Evolutionary conservation across 2,113 vertebrate genomes (phyloP), one percentile per base, ranked within the genome.

Genomic region (Axis porcinus): DNA sequence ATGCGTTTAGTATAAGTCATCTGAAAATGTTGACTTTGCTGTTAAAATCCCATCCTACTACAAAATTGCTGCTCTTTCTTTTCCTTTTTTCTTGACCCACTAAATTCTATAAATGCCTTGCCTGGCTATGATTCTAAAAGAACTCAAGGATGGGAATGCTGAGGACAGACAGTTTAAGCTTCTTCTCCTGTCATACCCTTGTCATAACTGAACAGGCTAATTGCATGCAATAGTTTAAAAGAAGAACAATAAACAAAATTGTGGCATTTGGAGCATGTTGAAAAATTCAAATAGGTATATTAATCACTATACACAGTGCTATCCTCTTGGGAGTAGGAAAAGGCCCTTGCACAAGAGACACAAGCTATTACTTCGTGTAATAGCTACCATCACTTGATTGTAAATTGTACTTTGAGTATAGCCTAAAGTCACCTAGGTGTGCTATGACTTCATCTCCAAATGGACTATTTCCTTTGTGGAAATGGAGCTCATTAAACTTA

Each of bases 111-210:
- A 67, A 86, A 91, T 91, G 50, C 57, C 28, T 96, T 94, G 33
- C 36, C 27, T 94, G 85, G 11, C n/a, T 98, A 3, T 90, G 90
- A 96, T 95, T 95, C 45, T 85, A 89, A 97, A 88, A 50, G 89
- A 84, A 12, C 30, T 95, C n/a, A 58, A 67, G 96, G 58, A 95
- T 40, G 55, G 30, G 54, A 76, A 60, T 91, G 28, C 13, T 47
- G 30, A 50, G 54, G 76, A 91, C 23, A 95, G 58, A 92, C 57
- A 91, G 91, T 57, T 45, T 88, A 43, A 92, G 43, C 47, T 84
- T 96, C 36, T 97, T 92, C 30, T 86, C 40, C 76, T 93, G 52
- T 76, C 27, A 25, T 36, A 36, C 45, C 91, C 25, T 28, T 91
- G 33, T 92, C 85, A 45, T 70, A 86, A 86, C 28, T 58, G 86